Evolutionary conservation across 2,888 invertebrate genomes (phyloP).

Genomic region (Spilarctia lutea): DNA sequence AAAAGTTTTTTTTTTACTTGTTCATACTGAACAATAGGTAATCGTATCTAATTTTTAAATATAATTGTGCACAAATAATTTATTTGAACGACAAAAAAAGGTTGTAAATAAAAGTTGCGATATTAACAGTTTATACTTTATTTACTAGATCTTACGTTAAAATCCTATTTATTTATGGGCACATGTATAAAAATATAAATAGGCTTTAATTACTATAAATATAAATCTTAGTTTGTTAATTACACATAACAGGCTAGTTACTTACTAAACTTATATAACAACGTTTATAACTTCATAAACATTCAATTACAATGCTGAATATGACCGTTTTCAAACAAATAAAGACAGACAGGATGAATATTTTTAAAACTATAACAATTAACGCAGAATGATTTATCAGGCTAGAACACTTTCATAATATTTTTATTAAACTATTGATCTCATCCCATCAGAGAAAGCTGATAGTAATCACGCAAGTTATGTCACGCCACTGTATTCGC

Average conservation of each 20-base stretch:
- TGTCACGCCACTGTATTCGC: neutral
- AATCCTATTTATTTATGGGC: constrained; percentile 45
- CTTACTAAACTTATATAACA: constrained; percentile 1
- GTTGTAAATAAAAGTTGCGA: neutral
- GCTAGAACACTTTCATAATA: neutral
- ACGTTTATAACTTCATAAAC: neutral
- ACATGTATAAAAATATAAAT: constrained; percentile 51
- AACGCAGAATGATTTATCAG: neutral
- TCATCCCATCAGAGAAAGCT: too few species aligned
- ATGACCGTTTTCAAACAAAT: neutral
- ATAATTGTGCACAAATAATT: too few species aligned
- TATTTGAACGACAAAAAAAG: neutral
- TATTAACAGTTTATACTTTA: constrained; percentile 8
- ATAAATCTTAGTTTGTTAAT: constrained; percentile 24
- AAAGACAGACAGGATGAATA: neutral
- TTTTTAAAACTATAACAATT: neutral
- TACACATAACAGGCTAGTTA: neutral
- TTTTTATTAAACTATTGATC: neutral
- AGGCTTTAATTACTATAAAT: constrained; percentile 27
- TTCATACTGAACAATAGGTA: too few species aligned
- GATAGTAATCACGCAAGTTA: too few species aligned
- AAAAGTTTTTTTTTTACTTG: too few species aligned
- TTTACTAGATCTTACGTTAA: constrained; percentile 31
- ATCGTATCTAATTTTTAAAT: too few species aligned
- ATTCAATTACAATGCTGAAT: neutral